A percentile compares a stretch with the other conserved stretches of the same genome.
phyloP scores from a whole-genome alignment of 2,113 vertebrate species.

The Podarcis cretensis region DNA sequence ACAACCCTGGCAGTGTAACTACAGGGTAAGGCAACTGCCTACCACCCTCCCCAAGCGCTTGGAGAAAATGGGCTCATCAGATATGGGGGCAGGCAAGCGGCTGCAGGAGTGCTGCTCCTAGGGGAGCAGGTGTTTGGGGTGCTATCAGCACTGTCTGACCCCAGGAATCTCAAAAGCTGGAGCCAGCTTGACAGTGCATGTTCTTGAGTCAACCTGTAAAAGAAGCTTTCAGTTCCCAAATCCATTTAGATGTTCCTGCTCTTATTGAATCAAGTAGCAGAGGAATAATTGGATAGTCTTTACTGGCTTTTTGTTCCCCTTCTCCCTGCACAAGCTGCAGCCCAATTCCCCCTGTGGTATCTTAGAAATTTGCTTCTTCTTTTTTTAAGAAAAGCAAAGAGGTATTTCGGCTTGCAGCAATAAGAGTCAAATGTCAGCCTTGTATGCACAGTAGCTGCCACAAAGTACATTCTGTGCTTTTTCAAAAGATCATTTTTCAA shows the following conservation, averaged over 20 bases:
- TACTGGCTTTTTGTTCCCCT: not conserved
- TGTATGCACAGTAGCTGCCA: accelerated
- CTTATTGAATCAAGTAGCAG: constrained; percentile 53
- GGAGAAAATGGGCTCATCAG: too few species aligned
- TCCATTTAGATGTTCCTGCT: constrained; percentile 41
- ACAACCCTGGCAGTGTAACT: too few species aligned
- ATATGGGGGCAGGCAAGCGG: too few species aligned
- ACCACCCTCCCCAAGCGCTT: too few species aligned
- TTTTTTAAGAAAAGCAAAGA: constrained; percentile 9
- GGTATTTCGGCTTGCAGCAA: constrained; percentile 1
- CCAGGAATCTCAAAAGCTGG: too few species aligned
- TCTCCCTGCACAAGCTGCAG: not conserved
- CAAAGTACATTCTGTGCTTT: constrained; percentile 13
- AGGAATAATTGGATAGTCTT: constrained; percentile 53
- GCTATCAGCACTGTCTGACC: too few species aligned
- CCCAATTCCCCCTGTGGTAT: constrained; percentile 22
- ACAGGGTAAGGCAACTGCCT: too few species aligned
- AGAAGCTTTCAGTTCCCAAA: constrained; percentile 43
- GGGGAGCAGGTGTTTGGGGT: too few species aligned
- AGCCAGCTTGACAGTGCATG: too few species aligned
- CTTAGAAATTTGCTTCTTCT: not conserved
- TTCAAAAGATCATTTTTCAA: constrained; percentile 19
- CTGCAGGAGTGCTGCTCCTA: too few species aligned
- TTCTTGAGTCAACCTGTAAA: constrained; percentile 1
- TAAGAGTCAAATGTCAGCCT: not conserved